Base-by-base conservation (phyloP, 2,888 invertebrate species). In the Artemia sinica region DNA sequence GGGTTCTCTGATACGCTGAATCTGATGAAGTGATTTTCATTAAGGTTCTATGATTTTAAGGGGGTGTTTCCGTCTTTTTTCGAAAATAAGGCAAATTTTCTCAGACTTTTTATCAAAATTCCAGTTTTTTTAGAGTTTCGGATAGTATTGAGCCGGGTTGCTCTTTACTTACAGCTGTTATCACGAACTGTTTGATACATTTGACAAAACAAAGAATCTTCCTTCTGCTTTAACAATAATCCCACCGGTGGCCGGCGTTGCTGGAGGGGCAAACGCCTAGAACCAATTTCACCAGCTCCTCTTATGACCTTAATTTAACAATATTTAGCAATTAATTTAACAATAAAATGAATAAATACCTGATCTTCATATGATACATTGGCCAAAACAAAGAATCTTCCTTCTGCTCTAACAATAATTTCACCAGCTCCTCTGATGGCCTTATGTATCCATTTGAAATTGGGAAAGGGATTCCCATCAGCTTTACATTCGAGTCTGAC, bases 281-380 rank as follows among this genome's bases (percentile, higher is more conserved):
- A n/a, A n/a, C n/a, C n/a, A 18, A 58, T 18, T 8, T 58, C 58
- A 18, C 18, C 18, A 14, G n/a, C 58, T n/a, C n/a, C n/a, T 58
- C 18, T 58, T 8, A 18, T 14, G 18, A 9, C 14, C 18, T 18
- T n/a, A n/a, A n/a, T n/a, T n/a, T n/a, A n/a, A n/a, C n/a, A n/a
- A n/a, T n/a, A n/a, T n/a, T n/a, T n/a, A n/a, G n/a, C n/a, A n/a
- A n/a, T n/a, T n/a, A n/a, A n/a, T n/a, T n/a, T 52, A 52, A n/a
- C n/a, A 11, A 52, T 52, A 13, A 52, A 52, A 2, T 1, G 52
- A n/a, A 52, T 52, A n/a, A 13, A 14, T 58, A 58, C 58, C 58
- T 58, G 58, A 10, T 58, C 58, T 18, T 58, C 58, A 58, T 58
- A 58, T 10, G 58, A 58, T n/a, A 58, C 58, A 58, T 58, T 58